A percentile compares a stretch with the other conserved stretches of the same genome.
These are phyloP conservation scores for Anguilla japonica DNA, from an alignment of 2,113 vertebrate genomes.

Conservation along the genomic window DNA sequence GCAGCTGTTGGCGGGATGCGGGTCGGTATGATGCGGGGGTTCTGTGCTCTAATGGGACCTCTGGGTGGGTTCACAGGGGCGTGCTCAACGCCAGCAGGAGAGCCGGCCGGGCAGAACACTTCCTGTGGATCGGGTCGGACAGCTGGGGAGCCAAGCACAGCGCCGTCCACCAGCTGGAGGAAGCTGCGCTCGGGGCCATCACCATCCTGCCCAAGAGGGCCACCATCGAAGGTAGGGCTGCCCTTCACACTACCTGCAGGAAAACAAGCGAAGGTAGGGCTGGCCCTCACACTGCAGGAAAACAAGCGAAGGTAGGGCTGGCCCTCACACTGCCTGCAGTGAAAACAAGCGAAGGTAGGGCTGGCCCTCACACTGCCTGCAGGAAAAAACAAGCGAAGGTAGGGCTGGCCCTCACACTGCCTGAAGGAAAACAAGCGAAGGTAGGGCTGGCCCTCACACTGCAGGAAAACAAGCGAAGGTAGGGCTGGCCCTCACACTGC, in stretches of 20 bases:
- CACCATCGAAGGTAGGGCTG: conserved; percentile 82
- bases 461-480: too few relatives aligned
- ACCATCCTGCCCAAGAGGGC: conserved; percentile 92
- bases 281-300: neutral
- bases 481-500: too few relatives aligned
- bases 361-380: too few relatives aligned
- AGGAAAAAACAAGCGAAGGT: too few relatives aligned
- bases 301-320: too few relatives aligned
- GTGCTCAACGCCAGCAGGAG: conserved; percentile 89
- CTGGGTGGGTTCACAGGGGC: conserved; percentile 70
- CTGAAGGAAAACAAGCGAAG: too few relatives aligned
- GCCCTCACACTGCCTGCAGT: too few relatives aligned
- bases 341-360: too few relatives aligned
- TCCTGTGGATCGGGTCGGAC: conserved; percentile 94
- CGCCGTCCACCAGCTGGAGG: conserved; percentile 81
- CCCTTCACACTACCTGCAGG: neutral
- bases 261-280: neutral
- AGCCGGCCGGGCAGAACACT: conserved; percentile 86
- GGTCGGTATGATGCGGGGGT: neutral
- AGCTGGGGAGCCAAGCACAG: conserved; percentile 90
- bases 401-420: too few relatives aligned
- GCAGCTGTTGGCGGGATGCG: too few relatives aligned
- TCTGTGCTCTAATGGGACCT: conserved; percentile 39
- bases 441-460: too few relatives aligned
- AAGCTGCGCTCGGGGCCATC: conserved; percentile 86